Evolutionary conservation across 2,113 vertebrate species (phyloP).

Genomic region (Syrmaticus mikado): DNA sequence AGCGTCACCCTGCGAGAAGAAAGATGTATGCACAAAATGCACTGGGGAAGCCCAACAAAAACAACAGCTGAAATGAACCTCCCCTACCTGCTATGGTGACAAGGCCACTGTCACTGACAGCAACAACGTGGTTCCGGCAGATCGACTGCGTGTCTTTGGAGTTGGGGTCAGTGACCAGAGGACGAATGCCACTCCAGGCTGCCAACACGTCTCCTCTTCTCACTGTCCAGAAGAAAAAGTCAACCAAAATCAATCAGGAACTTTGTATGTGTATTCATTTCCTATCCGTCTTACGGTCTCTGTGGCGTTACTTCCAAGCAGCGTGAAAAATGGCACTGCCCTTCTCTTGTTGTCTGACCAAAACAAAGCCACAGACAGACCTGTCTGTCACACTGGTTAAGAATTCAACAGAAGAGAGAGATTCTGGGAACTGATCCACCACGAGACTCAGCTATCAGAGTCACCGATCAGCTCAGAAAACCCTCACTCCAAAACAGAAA

Average conservation of each 20-base stretch:
- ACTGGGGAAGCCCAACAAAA: rapidly evolving
- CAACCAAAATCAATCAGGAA: background rate
- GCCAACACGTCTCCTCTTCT: slow-evolving; percentile 95
- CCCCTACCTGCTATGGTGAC: slow-evolving; percentile 93
- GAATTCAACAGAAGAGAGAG: background rate
- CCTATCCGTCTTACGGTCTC: rapidly evolving
- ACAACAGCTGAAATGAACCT: rapidly evolving
- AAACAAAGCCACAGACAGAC: background rate
- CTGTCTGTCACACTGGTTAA: background rate
- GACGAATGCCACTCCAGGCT: slow-evolving; percentile 97
- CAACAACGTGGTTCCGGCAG: slow-evolving; percentile 92
- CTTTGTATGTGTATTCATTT: background rate
- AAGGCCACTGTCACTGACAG: slow-evolving; percentile 88
- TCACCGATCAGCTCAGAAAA: background rate
- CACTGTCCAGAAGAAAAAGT: slow-evolving; percentile 77
- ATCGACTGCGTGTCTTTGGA: slow-evolving; percentile 97
- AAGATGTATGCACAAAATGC: rapidly evolving
- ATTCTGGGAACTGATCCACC: background rate
- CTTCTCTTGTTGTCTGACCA: rapidly evolving
- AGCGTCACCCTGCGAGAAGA: background rate
- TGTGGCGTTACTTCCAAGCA: background rate
- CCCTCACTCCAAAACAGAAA: background rate
- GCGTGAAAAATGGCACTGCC: background rate
- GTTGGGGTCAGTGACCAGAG: slow-evolving; percentile 93
- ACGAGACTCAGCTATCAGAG: background rate